Conservation (phyloP, 2,888 invertebrate genomes). For the Scaptomyza cyrtandrae region DNA sequence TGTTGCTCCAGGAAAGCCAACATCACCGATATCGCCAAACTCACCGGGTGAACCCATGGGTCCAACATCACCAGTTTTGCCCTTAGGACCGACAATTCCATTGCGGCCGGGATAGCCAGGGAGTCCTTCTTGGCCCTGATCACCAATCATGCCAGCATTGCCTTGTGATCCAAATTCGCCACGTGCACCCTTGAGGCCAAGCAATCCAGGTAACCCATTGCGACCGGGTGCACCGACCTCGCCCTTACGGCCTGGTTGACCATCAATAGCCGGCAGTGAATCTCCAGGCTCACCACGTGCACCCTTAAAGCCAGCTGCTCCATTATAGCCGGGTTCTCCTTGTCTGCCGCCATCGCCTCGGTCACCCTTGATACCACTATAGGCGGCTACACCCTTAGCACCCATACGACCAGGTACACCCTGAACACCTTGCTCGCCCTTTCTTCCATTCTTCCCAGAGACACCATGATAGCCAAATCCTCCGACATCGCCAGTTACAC, state of each 20-base stretch:
- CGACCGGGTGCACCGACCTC: constrained; percentile 87
- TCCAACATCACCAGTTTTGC: constrained; percentile 84
- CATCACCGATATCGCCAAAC: constrained; percentile 85
- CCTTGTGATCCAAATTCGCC: constrained; percentile 87
- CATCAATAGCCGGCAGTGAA: constrained; percentile 86
- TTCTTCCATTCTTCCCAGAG: constrained; percentile 70
- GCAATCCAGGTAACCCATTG: constrained; percentile 85
- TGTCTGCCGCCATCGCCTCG: constrained; percentile 85
- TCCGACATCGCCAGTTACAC: constrained; percentile 77
- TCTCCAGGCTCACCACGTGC: constrained; percentile 87
- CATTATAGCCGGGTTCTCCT: constrained; percentile 84
- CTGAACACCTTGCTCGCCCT: constrained; percentile 79
- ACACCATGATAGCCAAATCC: constrained; percentile 73
- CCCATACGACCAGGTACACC: constrained; percentile 75
- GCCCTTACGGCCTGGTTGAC: constrained; percentile 86
- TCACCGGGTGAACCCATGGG: constrained; percentile 85
- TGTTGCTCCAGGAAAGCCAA: constrained; percentile 76
- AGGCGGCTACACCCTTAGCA: constrained; percentile 86
- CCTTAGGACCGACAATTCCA: constrained; percentile 85
- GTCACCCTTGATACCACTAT: constrained; percentile 88
- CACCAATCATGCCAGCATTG: constrained; percentile 85
- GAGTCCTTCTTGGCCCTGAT: constrained; percentile 84
- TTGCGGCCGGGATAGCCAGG: constrained; percentile 78
- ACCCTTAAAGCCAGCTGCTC: constrained; percentile 85
- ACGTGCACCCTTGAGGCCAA: constrained; percentile 85